Percentiles rank a stretch among this genome's conserved stretches.
These are phyloP conservation scores for Toxotes lorentzi DNA, from an alignment of 2,797 vertebrate species.

Conservation along the genomic window DNA sequence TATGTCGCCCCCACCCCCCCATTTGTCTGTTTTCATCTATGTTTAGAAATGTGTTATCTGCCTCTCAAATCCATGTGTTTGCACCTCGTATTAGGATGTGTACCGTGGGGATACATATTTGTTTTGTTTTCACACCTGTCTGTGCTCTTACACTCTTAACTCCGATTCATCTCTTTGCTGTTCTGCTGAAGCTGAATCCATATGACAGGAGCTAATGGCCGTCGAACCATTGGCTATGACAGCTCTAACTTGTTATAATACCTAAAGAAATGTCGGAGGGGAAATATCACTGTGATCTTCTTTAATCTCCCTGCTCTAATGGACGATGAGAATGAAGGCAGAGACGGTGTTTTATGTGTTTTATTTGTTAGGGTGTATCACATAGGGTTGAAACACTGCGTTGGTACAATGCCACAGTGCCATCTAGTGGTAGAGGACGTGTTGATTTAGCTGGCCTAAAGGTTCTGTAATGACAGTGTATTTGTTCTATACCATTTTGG, in stretches of 20 bases:
- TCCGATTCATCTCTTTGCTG: slow-evolving; percentile 24
- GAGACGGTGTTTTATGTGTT: slow-evolving; percentile 31
- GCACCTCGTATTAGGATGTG: slow-evolving; percentile 6
- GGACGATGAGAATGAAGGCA: slow-evolving; percentile 52
- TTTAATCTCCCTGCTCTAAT: slow-evolving; percentile 60
- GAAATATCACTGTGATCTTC: slow-evolving; percentile 46
- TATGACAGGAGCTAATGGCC: slow-evolving; percentile 47
- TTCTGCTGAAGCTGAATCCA: slow-evolving; percentile 25
- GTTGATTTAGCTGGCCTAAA: fast-evolving
- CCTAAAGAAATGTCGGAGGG: slow-evolving; percentile 60
- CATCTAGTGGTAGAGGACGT: slow-evolving; percentile 62
- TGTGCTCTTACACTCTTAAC: neutral
- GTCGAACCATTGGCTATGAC: slow-evolving; percentile 39
- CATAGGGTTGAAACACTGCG: neutral
- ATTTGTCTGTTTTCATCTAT: slow-evolving; percentile 17
- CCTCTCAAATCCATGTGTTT: slow-evolving; percentile 25
- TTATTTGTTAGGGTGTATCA: slow-evolving; percentile 34
- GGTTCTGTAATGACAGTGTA: neutral
- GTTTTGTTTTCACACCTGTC: slow-evolving; percentile 11
- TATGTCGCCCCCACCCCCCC: too few species aligned
- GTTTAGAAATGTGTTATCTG: slow-evolving; percentile 22
- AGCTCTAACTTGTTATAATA: slow-evolving; percentile 55
- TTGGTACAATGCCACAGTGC: slow-evolving; percentile 69
- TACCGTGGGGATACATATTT: slow-evolving; percentile 9
- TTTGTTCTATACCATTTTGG: neutral